Percentiles rank a stretch among this genome's conserved stretches.
These are phyloP conservation scores for Pseudobourletiella spinata DNA, from an alignment of 1,140 invertebrate genomes.

Conservation along the genomic window DNA sequence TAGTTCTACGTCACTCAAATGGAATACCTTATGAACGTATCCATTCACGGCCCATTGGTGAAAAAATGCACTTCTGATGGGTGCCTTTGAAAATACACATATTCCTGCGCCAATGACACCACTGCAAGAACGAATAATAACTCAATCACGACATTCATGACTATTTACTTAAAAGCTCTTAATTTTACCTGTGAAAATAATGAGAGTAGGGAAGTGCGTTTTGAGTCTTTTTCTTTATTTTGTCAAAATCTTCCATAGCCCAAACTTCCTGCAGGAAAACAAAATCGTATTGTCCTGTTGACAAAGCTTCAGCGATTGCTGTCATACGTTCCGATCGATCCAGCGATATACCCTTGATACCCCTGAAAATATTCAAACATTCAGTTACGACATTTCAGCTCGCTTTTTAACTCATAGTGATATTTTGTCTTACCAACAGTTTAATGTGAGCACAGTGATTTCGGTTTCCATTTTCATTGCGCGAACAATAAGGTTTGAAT, in stretches of 20 bases:
- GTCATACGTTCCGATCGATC: constrained; percentile 62
- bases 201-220: constrained; percentile 67
- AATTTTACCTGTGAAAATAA: constrained; percentile 84
- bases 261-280: constrained; percentile 90
- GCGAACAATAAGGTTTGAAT: too few species aligned
- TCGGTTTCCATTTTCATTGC: constrained; percentile 37
- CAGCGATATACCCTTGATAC: constrained; percentile 68
- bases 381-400: background rate
- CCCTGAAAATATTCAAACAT: constrained; percentile 51
- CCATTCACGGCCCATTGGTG: constrained; percentile 92
- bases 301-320: constrained; percentile 67
- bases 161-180: background rate
- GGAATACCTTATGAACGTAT: constrained; percentile 80
- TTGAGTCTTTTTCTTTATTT: constrained; percentile 53
- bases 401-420: background rate
- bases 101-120: constrained; percentile 85
- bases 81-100: constrained; percentile 78
- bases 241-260: constrained; percentile 65
- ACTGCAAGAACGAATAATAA: constrained; percentile 45
- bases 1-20: background rate
- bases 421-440: constrained; percentile 48
- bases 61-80: constrained; percentile 80
- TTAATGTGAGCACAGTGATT: constrained; percentile 45
- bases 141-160: background rate
- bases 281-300: constrained; percentile 64